Percentiles rank a stretch among this genome's conserved stretches.
Evolutionary conservation across 2,113 vertebrate species (phyloP).

Genomic region (Engraulis encrasicolus): DNA sequence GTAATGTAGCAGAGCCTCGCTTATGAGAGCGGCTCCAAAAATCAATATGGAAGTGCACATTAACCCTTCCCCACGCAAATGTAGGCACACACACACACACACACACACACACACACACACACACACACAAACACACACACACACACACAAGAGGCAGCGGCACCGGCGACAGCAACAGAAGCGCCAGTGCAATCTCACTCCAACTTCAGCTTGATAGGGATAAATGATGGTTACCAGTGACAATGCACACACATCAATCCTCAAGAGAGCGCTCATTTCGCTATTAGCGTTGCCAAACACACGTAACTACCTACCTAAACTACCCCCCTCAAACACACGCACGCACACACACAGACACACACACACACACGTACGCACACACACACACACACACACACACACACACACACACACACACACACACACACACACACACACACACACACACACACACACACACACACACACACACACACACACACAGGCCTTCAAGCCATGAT

Average conservation of each 20-base stretch:
- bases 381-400: no score
- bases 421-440: no score
- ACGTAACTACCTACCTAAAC: slow-evolving; percentile 45
- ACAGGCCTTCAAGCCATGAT: not conserved
- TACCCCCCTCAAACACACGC: slow-evolving; percentile 46
- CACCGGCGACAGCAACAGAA: not conserved
- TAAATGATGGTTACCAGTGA: slow-evolving; percentile 77
- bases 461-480: no score
- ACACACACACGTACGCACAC: no score
- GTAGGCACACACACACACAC: no score
- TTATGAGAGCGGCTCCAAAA: slow-evolving; percentile 7
- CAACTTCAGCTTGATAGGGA: slow-evolving; percentile 67
- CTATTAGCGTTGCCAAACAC: slow-evolving; percentile 76
- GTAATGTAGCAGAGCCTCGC: not conserved
- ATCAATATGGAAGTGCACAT: slow-evolving; percentile 57
- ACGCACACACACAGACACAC: not conserved
- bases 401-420: no score
- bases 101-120: no score
- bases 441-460: no score
- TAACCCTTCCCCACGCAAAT: slow-evolving; percentile 51
- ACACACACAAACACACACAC: no score
- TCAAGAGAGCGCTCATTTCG: slow-evolving; percentile 75
- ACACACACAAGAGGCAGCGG: not conserved
- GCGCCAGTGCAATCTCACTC: not conserved
- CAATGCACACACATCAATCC: slow-evolving; percentile 77